Conservation (phyloP, 2,797 vertebrate genomes). For the Atherinosoma microstoma region DNA sequence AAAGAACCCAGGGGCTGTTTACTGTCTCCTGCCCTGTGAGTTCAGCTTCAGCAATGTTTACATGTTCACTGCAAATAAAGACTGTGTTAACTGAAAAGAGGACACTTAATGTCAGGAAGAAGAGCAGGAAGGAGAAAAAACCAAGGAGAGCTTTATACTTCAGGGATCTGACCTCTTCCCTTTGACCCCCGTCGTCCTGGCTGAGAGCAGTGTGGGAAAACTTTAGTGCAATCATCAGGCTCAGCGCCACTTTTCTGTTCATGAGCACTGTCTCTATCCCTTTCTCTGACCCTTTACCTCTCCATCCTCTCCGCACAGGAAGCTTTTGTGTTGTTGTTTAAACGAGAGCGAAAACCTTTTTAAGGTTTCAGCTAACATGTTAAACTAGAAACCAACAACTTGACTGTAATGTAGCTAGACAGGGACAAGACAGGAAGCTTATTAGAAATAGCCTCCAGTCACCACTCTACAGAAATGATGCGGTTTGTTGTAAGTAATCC, state of each 20-base stretch:
- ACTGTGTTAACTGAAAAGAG: slow-evolving; percentile 59
- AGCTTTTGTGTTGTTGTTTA: slow-evolving; percentile 14
- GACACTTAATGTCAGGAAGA: slow-evolving; percentile 58
- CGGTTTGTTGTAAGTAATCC: slow-evolving; percentile 43
- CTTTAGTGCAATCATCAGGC: background rate
- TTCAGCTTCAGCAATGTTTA: slow-evolving; percentile 48
- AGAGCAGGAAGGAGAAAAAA: slow-evolving; percentile 56
- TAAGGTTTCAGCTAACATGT: background rate
- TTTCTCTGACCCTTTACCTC: background rate
- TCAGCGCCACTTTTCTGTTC: slow-evolving; percentile 25
- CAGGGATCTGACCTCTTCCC: slow-evolving; percentile 53
- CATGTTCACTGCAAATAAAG: slow-evolving; percentile 35
- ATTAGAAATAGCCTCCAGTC: slow-evolving; percentile 37
- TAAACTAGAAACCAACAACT: background rate
- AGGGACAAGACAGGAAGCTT: slow-evolving; percentile 21
- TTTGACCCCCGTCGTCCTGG: slow-evolving; percentile 42
- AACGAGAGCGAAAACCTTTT: background rate
- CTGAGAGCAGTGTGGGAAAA: slow-evolving; percentile 69
- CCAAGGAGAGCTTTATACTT: slow-evolving; percentile 43
- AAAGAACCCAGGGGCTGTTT: slow-evolving; percentile 24
- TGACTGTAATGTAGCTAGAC: slow-evolving; percentile 26
- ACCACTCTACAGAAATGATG: slow-evolving; percentile 33
- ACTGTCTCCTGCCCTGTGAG: slow-evolving; percentile 34
- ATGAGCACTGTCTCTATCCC: slow-evolving; percentile 8
- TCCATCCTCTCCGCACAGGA: background rate